A percentile compares a stretch with the other conserved stretches of the same genome.
Evolutionary conservation across 2,113 vertebrate species (phyloP).

Genomic region (Neoarius graeffei): DNA sequence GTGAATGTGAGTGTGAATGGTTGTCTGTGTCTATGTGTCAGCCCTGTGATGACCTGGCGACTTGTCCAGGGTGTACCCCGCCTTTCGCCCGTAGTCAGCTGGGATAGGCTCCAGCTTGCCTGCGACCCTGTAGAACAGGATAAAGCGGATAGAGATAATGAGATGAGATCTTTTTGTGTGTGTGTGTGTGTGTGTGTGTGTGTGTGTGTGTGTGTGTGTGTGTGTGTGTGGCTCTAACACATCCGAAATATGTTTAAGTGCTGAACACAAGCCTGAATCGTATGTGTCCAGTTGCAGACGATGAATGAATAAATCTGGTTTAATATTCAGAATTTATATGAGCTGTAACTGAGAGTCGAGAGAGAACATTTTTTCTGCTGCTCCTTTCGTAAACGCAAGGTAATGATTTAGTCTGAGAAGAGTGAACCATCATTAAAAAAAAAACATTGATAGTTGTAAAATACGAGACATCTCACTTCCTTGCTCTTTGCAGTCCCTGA

Average conservation of each 20-base stretch:
- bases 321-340: slow-evolving; percentile 4
- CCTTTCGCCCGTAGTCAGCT: too few species aligned
- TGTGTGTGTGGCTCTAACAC: neutral
- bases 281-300: neutral
- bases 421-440: neutral
- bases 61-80: too few species aligned
- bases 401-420: slow-evolving; percentile 11
- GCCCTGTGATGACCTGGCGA: too few species aligned
- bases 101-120: too few species aligned
- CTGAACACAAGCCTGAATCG: neutral
- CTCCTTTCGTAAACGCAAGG: neutral
- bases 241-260: neutral
- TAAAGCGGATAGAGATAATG: too few species aligned
- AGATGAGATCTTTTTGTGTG: too few species aligned
- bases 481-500: neutral
- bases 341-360: neutral
- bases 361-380: neutral
- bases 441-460: slow-evolving; percentile 4
- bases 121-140: too few species aligned
- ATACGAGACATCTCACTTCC: neutral
- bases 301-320: slow-evolving; percentile 1
- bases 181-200: too few species aligned
- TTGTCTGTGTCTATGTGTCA: too few species aligned
- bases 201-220: too few species aligned
- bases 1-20: too few species aligned